phyloP scores from a whole-genome alignment of 1,140 invertebrate genomes.

The Ceratina japonica region DNA sequence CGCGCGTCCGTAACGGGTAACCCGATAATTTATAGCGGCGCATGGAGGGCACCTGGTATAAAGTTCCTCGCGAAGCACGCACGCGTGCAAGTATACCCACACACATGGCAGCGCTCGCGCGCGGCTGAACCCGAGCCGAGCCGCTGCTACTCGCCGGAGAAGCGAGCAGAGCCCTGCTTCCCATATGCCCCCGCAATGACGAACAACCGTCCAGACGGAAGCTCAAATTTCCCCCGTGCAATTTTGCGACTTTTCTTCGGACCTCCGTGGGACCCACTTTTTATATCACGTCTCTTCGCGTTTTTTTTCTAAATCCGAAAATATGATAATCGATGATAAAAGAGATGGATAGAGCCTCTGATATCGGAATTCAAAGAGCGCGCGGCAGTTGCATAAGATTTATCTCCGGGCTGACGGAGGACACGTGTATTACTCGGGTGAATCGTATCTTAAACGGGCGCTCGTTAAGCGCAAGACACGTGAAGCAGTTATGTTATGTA shows the following conservation, averaged over 20 bases:
- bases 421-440: slow-evolving; percentile 15
- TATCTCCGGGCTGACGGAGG: slow-evolving; percentile 11
- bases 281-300: neutral
- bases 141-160: slow-evolving; percentile 4
- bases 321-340: neutral
- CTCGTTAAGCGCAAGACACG: slow-evolving; percentile 5
- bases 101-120: slow-evolving; percentile 28
- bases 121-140: slow-evolving; percentile 26
- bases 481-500: neutral
- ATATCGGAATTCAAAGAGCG: neutral
- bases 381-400: slow-evolving; percentile 3
- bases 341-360: neutral
- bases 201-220: slow-evolving; percentile 60
- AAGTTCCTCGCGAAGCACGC: slow-evolving; percentile 50
- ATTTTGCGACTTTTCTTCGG: slow-evolving; percentile 38
- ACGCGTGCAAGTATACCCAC: slow-evolving; percentile 8
- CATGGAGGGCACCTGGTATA: slow-evolving; percentile 53
- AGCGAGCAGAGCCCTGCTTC: slow-evolving; percentile 31
- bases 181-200: slow-evolving; percentile 60
- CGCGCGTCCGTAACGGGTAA: slow-evolving; percentile 57
- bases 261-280: slow-evolving; percentile 32
- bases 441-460: slow-evolving; percentile 14
- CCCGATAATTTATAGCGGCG: slow-evolving; percentile 63
- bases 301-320: neutral
- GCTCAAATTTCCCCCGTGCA: slow-evolving; percentile 69